Base-by-base conservation (phyloP, 1,140 invertebrate species). In the Megathymus violae region DNA sequence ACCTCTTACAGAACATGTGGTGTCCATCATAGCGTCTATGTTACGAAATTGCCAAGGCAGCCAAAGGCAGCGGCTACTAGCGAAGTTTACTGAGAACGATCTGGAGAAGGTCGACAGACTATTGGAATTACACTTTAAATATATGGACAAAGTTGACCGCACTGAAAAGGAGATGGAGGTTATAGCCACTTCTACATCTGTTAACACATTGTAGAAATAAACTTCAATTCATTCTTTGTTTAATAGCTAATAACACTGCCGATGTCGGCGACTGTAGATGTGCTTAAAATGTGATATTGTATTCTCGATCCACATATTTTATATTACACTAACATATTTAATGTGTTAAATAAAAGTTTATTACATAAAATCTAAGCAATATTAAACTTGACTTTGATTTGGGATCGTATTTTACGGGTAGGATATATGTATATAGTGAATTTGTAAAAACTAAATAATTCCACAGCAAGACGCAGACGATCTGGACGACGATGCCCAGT, bases 61-160 rank as follows among this genome's bases (percentile, higher is more conserved):
- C 22, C 98, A 99, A 69, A 91, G 97, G 27, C 96, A 98, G 80
- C 92, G 99, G 52, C 91, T 99, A 19, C 83, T 99, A 5, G 96
- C 95, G 70, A 99, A 99, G 93, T 99, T 99, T 87, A 97, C 95
- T 0, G 99, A 99, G 92, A 99, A 99, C 85, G 98, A 99, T 91
- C 96, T 98, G 76, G 99, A 99, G 91, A 99, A 99, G 93, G 97
- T 99, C 0, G 99, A 99, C 82, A 90, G 99, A 72, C 91, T 99
- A 10, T 92, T 99, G 82, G 99, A 99, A 88, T 92, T 99, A 40
- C 98, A 99, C 92, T 98, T 99, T 74, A 99, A 99, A 86, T 99
- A 99, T 91, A 93, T 98, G 71, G 97, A 98, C 76, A 98, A 98
- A 92, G 97, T 99, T 0, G 95, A 98, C 74, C 92, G 94, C 47